Percentiles rank a stretch among this genome's conserved stretches.
phyloP scores from a whole-genome alignment of 2,113 vertebrate genomes.

The Cricetomys ansorgei region DNA sequence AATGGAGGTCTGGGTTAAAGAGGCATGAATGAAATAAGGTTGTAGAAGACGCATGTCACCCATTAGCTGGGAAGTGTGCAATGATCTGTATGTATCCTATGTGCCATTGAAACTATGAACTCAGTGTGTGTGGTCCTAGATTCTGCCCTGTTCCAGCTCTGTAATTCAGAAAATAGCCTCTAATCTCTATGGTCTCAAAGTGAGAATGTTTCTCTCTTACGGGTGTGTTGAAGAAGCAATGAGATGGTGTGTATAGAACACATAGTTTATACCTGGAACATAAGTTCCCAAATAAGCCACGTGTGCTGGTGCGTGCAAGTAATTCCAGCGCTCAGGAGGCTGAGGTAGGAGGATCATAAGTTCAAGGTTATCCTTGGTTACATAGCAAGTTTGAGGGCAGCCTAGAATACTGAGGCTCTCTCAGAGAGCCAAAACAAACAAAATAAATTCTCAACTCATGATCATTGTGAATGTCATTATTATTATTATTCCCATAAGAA shows the following conservation, averaged over 20 bases:
- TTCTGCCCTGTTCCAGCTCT: background rate
- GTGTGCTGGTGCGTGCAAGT: background rate
- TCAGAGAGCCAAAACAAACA: background rate
- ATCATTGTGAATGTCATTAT: background rate
- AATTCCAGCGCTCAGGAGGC: background rate
- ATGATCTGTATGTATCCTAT: background rate
- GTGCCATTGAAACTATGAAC: background rate
- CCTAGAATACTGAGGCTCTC: background rate
- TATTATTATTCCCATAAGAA: slow-evolving; percentile 24
- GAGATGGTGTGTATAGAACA: background rate
- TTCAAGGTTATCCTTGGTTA: background rate
- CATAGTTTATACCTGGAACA: background rate
- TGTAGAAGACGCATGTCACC: background rate
- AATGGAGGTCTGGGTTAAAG: background rate
- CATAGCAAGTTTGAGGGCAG: background rate
- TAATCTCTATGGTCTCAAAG: background rate
- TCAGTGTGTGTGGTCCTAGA: background rate
- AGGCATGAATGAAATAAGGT: background rate
- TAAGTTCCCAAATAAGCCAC: background rate
- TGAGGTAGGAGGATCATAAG: background rate
- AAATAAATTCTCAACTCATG: background rate
- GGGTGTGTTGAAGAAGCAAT: background rate
- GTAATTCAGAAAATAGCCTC: slow-evolving; percentile 11
- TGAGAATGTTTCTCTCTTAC: background rate
- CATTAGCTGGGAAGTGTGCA: background rate